A percentile compares a stretch with the other conserved stretches of the same genome.
phyloP scores from a whole-genome alignment of 2,113 vertebrate genomes.

The Phylloscopus whistleri region DNA sequence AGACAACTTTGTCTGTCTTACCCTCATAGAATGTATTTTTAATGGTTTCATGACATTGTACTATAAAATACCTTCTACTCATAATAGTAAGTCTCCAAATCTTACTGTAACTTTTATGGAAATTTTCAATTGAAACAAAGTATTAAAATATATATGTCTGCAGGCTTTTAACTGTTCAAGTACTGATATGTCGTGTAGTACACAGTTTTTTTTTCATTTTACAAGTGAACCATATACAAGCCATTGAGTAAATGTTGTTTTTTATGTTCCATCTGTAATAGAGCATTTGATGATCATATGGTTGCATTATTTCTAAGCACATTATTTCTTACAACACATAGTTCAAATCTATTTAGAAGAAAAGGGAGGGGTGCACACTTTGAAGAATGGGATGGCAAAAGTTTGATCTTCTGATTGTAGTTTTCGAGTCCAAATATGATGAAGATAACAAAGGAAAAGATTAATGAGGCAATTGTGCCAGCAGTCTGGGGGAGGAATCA shows the following conservation, averaged over 20 bases:
- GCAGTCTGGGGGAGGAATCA: not conserved
- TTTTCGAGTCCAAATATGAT: not conserved
- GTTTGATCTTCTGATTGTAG: not conserved
- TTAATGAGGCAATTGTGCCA: not conserved
- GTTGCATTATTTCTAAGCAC: not conserved
- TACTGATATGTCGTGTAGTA: not conserved
- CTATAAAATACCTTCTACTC: not conserved
- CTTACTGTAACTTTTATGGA: not conserved
- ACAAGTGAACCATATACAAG: not conserved
- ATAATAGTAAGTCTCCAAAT: not conserved
- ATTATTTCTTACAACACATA: not conserved
- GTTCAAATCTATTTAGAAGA: not conserved
- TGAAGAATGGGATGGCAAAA: not conserved
- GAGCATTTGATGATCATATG: not conserved
- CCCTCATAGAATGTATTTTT: not conserved
- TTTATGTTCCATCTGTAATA: not conserved
- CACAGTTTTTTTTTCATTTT: not conserved
- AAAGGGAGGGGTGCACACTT: not conserved
- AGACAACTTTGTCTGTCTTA: not conserved
- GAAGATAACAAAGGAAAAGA: not conserved
- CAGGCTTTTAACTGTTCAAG: not conserved
- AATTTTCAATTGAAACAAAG: not conserved
- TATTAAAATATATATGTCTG: not conserved
- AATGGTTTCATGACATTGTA: not conserved
- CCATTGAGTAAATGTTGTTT: not conserved